Evolutionary conservation across 2,797 vertebrate genomes (phyloP).

Genomic region (Octomys mimax): DNA sequence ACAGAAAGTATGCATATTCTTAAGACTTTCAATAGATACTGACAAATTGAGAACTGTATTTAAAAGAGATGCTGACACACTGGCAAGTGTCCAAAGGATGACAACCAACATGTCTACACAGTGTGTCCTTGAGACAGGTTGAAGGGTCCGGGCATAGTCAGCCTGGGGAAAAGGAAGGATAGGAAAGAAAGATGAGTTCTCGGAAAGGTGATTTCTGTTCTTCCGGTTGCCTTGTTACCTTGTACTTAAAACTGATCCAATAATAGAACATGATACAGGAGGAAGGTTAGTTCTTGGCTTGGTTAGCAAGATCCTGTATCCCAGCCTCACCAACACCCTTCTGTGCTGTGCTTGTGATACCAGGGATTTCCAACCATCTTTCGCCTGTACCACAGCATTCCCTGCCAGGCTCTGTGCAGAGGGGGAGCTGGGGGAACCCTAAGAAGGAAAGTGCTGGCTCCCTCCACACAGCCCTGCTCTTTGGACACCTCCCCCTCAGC

Average conservation of each 20-base stretch:
- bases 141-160: neutral
- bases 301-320: neutral
- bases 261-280: neutral
- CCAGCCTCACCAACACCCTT: neutral
- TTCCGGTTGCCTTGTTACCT: neutral
- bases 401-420: neutral
- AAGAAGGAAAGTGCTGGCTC: neutral
- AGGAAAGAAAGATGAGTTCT: neutral
- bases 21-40: constrained; percentile 6
- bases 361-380: neutral
- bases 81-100: constrained; percentile 8
- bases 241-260: constrained; percentile 8
- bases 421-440: neutral
- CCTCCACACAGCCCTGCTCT: neutral
- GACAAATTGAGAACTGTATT: constrained; percentile 18
- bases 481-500: neutral
- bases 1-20: neutral
- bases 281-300: neutral
- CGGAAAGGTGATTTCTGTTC: constrained; percentile 26
- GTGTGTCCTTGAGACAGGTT: neutral
- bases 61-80: constrained; percentile 50
- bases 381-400: neutral
- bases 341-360: neutral
- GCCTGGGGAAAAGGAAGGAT: neutral
- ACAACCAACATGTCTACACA: constrained; percentile 15